Base-by-base conservation (phyloP, 2,113 vertebrate species). In the Connochaetes taurinus region DNA sequence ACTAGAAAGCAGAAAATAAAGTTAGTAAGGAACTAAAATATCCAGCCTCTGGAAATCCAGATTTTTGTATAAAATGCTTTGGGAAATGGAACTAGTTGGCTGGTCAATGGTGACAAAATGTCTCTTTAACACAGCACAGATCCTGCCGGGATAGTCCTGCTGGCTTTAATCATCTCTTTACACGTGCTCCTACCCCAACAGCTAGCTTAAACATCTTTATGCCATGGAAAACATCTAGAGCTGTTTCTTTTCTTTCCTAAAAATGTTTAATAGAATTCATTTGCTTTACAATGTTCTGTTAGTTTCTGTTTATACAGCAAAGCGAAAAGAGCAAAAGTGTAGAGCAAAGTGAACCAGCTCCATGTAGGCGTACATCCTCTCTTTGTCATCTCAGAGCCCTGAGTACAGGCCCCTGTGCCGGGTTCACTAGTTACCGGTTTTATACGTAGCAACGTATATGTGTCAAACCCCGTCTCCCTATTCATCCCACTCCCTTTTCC, bases 361-460 rank as follows among this genome's bases (percentile, higher is more conserved):
- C 6, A 3, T 1, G 71, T 7, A 3, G 0, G 23, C 36, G 2
- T 0, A 12, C 13, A 2, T 7, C 6, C 23, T 27, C 21, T 40
- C 40, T 40, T 40, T 23, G 11, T 27, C 71, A 3, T 4, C 3
- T 1, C 36, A 76, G 36, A 7, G 71, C 71, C 3, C 5, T 7
- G 12, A 7, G 36, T 13, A 0, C 21, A 23, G 6, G 14, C 14
- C 71, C 6, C 23, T 14, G 36, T 1, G 36, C 23, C 7, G 1
- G 36, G 36, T 4, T 76, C n/a, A 5, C 33, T 21, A 13, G 21
- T 74, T 25, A 7, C 21, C 21, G 3, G 0, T 25, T 6, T 43
- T 13, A 25, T 25, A 1, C 71, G 23, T 3, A 25, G 71, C 11
- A 3, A 21, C 6, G 3, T 43, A 13, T 14, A 3, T 0, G 6